Conservation (phyloP, 2,113 vertebrate genomes). For the Grammomys surdaster region DNA sequence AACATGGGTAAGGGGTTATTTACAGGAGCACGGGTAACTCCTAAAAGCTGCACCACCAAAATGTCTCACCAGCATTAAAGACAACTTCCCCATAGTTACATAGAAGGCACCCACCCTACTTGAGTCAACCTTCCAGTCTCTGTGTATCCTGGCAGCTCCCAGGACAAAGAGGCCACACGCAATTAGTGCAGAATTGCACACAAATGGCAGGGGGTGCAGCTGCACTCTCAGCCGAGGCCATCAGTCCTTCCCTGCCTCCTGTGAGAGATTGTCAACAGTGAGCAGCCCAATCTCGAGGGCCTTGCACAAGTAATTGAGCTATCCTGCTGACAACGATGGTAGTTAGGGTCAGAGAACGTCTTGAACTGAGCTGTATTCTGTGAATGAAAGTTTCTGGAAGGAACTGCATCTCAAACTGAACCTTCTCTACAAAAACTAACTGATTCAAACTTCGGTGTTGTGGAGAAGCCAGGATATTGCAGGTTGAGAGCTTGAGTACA, state of each 20-base stretch:
- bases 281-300: not conserved
- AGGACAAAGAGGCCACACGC: not conserved
- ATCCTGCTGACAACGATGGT: not conserved
- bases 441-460: not conserved
- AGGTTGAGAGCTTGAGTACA: not conserved
- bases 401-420: not conserved
- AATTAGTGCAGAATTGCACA: not conserved
- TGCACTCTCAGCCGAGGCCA: not conserved
- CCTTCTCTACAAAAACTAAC: not conserved
- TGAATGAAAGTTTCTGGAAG: not conserved
- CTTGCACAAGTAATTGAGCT: not conserved
- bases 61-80: not conserved
- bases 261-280: not conserved
- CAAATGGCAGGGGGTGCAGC: not conserved
- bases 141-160: not conserved
- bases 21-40: not conserved
- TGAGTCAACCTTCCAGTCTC: too few species aligned
- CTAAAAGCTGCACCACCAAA: not conserved
- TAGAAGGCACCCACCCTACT: too few species aligned
- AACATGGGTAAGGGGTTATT: too few species aligned
- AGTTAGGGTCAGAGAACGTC: not conserved
- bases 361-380: not conserved
- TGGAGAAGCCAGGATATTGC: not conserved
- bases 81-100: not conserved
- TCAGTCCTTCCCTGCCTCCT: too few species aligned